phyloP scores from a whole-genome alignment of 2,888 invertebrate genomes.

The Tetramorium bicarinatum region DNA sequence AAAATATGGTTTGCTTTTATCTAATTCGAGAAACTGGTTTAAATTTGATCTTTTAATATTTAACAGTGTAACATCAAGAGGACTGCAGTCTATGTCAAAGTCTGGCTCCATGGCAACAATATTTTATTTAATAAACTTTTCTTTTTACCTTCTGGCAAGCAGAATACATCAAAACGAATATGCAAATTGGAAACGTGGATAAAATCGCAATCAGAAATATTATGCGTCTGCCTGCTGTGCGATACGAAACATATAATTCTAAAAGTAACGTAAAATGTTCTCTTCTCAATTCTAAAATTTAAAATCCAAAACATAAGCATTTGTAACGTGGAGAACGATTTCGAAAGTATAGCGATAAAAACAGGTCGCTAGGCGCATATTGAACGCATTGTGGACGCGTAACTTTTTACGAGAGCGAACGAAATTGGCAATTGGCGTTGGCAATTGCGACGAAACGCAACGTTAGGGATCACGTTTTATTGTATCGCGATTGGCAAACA shows the following conservation, averaged over 20 bases:
- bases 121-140: constrained; percentile 6
- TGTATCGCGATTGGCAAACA: background rate
- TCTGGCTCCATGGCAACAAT: background rate
- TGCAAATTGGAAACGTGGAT: background rate
- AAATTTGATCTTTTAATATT: too few species aligned
- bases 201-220: background rate
- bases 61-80: too few species aligned
- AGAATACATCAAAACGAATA: background rate
- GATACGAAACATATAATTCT: constrained; percentile 28
- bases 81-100: too few species aligned
- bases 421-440: constrained; percentile 48
- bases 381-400: constrained; percentile 29
- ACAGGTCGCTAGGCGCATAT: constrained; percentile 44
- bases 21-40: too few species aligned
- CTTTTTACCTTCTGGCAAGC: background rate
- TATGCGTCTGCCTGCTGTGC: background rate
- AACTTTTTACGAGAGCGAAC: constrained; percentile 61
- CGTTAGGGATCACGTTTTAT: background rate
- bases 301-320: constrained; percentile 56
- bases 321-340: constrained; percentile 51
- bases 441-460: background rate
- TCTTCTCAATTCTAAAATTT: background rate
- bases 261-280: constrained; percentile 29
- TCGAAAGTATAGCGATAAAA: constrained; percentile 50
- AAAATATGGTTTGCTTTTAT: too few species aligned